A percentile compares a stretch with the other conserved stretches of the same genome.
Conservation (phyloP, 2,113 vertebrate species). For the Aspidoscelis tigris region DNA sequence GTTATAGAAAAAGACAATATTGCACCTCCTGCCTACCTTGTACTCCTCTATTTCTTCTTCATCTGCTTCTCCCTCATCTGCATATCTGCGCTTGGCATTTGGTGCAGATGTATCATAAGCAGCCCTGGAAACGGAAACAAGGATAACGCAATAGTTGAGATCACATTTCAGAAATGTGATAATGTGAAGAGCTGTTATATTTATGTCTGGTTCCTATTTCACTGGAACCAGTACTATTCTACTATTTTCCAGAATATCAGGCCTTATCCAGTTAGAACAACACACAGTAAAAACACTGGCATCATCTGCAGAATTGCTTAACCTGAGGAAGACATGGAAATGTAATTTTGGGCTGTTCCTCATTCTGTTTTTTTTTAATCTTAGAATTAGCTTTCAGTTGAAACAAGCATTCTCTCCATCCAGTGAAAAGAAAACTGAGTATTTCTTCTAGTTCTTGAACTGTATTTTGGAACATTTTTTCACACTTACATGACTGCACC, state of each 20-base stretch:
- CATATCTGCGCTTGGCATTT: constrained; percentile 84
- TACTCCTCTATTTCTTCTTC: constrained; percentile 94
- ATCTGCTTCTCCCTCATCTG: constrained; percentile 88
- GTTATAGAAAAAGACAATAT: background rate
- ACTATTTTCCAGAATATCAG: background rate
- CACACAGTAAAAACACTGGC: background rate
- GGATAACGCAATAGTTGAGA: background rate
- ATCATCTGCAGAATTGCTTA: background rate
- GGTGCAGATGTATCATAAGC: constrained; percentile 88
- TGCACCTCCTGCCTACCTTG: constrained; percentile 76
- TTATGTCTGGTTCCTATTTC: background rate
- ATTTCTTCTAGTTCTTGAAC: background rate
- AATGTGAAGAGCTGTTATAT: background rate
- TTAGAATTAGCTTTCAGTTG: background rate
- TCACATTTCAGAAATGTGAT: background rate
- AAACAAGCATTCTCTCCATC: background rate
- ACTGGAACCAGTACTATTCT: background rate
- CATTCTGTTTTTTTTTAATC: no score
- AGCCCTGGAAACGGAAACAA: constrained; percentile 76
- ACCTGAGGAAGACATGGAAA: background rate
- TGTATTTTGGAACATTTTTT: background rate
- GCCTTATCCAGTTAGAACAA: background rate
- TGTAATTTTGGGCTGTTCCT: no score
- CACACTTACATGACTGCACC: no score
- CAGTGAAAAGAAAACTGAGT: background rate